Evolutionary conservation across 35 echinoderm and acorn worm genomes (phyloP), one percentile per base, ranked within the genome.

Genomic region (Heliocidaris erythrogramma): DNA sequence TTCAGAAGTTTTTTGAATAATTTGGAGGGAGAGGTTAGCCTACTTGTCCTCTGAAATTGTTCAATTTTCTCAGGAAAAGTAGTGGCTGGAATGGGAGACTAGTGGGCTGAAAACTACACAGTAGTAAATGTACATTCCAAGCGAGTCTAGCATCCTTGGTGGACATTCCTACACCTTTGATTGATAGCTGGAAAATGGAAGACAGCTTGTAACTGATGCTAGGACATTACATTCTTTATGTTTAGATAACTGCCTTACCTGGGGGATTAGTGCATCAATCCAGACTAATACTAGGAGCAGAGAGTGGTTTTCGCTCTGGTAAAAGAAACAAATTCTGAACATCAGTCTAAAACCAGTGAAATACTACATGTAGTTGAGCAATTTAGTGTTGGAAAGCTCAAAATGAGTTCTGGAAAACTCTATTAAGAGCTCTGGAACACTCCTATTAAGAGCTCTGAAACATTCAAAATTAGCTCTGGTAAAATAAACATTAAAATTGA

Each of bases 71-170:
- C 65, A 4, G 27, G 7, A 21, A 78, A n/a, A 24, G 5, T 8
- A 27, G 21, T n/a, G 65, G 7, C 65, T 78, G 65, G 65, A n/a
- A 21, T 1, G 14, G 65, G 27, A 78, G 65, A 78, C 65, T 78
- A 78, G 65, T 1, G n/a, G 1, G 5, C 18, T 78, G 21, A 78
- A 78, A 78, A 21, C 7, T 78, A 78, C 52, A n/a, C 65, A 78
- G 65, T 78, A 78, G 65, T 78, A 78, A 78, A 78, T 78, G 65
- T 78, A 78, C 65, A 78, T 78, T 78, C 65, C 65, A 78, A 78
- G 65, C 65, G n/a, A 24, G 14, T 24, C 27, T 78, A 24, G 7
- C 12, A 78, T 78, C 65, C 65, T 78, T 78, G 65, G 27, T 78
- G 27, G 65, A 78, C 65, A 78, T 78, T 78, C 65, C 65, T 78